phyloP scores from a whole-genome alignment of 2,888 invertebrate genomes.

The Protodeltote pygarga region DNA sequence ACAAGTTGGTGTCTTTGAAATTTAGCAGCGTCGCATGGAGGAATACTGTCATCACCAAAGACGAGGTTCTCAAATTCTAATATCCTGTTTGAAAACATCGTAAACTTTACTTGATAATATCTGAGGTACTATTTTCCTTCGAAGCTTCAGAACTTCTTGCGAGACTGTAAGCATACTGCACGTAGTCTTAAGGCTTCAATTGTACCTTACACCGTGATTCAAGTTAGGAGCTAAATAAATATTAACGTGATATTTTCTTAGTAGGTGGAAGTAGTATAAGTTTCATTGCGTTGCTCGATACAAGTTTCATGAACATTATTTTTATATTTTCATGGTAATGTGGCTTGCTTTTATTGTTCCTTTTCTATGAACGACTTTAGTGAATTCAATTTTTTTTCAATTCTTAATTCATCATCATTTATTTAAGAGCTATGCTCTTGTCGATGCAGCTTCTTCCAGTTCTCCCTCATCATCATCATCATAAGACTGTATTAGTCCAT shows the following conservation, averaged over 20 bases:
- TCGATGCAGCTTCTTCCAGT: too few species aligned
- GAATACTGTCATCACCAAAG: neutral
- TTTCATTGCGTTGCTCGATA: conserved; percentile 25
- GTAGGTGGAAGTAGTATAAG: conserved; percentile 15
- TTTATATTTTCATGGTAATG: too few species aligned
- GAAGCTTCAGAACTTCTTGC: conserved; percentile 10
- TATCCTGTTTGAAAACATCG: conserved; percentile 37
- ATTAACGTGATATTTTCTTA: conserved; percentile 37
- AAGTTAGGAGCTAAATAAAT: too few species aligned
- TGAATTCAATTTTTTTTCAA: too few species aligned
- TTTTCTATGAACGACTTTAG: too few species aligned
- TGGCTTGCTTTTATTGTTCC: too few species aligned
- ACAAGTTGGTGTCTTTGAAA: neutral
- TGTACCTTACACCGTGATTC: too few species aligned
- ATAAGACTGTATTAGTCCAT: too few species aligned
- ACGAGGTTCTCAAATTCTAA: conserved; percentile 25
- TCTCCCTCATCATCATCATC: too few species aligned
- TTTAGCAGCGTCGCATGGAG: conserved; percentile 5
- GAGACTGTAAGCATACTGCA: conserved; percentile 11
- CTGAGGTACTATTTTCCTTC: conserved; percentile 26
- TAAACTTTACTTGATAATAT: conserved; percentile 38
- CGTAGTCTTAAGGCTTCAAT: conserved; percentile 36
- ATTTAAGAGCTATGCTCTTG: too few species aligned
- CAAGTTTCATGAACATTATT: too few species aligned
- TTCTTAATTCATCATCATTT: too few species aligned